These are phyloP conservation scores for Scaptomyza reducta DNA, from an alignment of 2,888 invertebrate genomes.

Conservation along the genomic window DNA sequence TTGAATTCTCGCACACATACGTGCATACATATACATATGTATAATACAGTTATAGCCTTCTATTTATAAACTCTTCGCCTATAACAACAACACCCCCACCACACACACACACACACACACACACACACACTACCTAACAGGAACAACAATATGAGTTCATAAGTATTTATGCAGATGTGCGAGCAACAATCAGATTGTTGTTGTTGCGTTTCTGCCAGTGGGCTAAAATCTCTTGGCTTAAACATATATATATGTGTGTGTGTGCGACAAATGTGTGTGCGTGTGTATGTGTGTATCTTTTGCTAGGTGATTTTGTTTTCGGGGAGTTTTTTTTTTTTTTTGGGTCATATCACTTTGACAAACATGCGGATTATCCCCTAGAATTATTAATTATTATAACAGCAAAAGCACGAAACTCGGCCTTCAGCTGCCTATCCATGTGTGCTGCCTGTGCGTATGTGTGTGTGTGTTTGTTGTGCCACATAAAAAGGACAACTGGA, in stretches of 20 bases:
- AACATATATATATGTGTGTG: constrained; percentile 9
- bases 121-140: constrained; percentile 5
- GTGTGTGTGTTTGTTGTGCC: constrained; percentile 14
- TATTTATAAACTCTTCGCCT: background rate
- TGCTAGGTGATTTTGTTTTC: constrained; percentile 41
- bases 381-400: constrained; percentile 80
- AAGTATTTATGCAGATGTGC: constrained; percentile 69
- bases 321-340: constrained; percentile 40
- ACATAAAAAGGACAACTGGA: constrained; percentile 47
- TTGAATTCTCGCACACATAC: background rate
- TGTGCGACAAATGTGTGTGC: constrained; percentile 19
- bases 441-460: constrained; percentile 37
- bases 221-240: constrained; percentile 48
- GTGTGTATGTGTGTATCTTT: constrained; percentile 39
- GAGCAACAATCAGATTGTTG: constrained; percentile 14
- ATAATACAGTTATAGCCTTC: constrained; percentile 28
- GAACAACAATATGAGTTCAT: constrained; percentile 14
- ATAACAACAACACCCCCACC: background rate
- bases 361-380: constrained; percentile 78
- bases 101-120: background rate
- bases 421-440: constrained; percentile 46
- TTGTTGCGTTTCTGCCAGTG: constrained; percentile 24
- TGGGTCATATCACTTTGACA: constrained; percentile 75
- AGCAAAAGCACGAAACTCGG: constrained; percentile 56
- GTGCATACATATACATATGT: background rate